These are phyloP conservation scores for Pollenia griseotomentosa DNA, from an alignment of 2,888 invertebrate genomes.

Conservation along the genomic window DNA sequence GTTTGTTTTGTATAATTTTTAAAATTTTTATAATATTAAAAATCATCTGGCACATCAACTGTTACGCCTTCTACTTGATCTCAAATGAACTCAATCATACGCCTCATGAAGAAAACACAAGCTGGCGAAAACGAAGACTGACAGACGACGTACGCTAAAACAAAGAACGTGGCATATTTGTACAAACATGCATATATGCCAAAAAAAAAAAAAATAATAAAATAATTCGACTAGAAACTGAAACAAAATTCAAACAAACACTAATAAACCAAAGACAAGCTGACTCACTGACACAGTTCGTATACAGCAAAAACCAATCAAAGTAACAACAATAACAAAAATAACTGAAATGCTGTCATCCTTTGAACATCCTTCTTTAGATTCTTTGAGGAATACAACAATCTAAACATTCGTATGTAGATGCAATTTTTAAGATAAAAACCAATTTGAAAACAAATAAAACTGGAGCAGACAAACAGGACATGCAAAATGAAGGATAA, in stretches of 20 bases:
- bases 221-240: slow-evolving; percentile 30
- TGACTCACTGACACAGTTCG: slow-evolving; percentile 61
- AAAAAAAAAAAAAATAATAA: slow-evolving; percentile 21
- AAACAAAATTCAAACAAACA: slow-evolving; percentile 14
- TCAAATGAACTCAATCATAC: slow-evolving; percentile 35
- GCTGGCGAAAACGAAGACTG: neutral
- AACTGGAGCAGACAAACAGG: slow-evolving; percentile 24
- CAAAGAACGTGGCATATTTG: slow-evolving; percentile 38
- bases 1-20: slow-evolving; percentile 29
- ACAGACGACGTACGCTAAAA: slow-evolving; percentile 4
- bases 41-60: slow-evolving; percentile 68
- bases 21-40: slow-evolving; percentile 5
- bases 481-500: slow-evolving; percentile 24
- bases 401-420: slow-evolving; percentile 24
- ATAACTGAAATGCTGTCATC: slow-evolving; percentile 36
- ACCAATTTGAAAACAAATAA: slow-evolving; percentile 14
- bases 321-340: slow-evolving; percentile 4
- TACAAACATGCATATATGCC: slow-evolving; percentile 14
- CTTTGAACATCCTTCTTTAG: slow-evolving; percentile 13
- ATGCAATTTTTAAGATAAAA: slow-evolving; percentile 52
- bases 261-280: slow-evolving; percentile 30
- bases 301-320: neutral
- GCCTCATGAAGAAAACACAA: slow-evolving; percentile 4
- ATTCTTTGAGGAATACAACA: neutral
- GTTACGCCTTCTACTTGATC: slow-evolving; percentile 52